These are phyloP conservation scores for Drosophila mojavensis DNA, from an alignment of 1,140 invertebrate genomes.

Conservation along the genomic window DNA sequence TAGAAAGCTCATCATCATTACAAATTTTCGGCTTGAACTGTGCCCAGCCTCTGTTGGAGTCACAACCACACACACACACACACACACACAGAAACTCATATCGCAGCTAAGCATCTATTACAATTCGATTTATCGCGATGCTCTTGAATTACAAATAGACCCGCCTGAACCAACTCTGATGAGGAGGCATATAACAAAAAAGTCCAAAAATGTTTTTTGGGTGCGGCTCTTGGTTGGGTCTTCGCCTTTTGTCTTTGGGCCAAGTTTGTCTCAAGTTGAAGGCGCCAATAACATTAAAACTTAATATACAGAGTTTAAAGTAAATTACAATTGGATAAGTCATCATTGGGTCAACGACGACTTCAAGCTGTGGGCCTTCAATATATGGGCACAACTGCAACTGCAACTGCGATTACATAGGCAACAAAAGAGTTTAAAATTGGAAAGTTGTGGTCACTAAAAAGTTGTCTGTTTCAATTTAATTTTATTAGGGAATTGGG, in stretches of 20 bases:
- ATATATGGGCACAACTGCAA: not conserved
- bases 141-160: constrained; percentile 70
- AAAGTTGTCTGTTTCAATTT: constrained; percentile 1
- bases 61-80: not conserved
- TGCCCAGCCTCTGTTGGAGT: constrained; percentile 23
- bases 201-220: constrained; percentile 35
- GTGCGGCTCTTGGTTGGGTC: constrained; percentile 19
- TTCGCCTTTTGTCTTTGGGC: constrained; percentile 7
- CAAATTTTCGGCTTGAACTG: constrained; percentile 40
- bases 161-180: constrained; percentile 15
- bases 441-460: not conserved
- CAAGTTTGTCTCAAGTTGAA: constrained; percentile 62
- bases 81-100: constrained; percentile 2
- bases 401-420: not conserved
- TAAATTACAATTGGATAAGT: constrained; percentile 39
- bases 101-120: constrained; percentile 47
- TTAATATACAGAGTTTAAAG: constrained; percentile 38
- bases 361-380: no score
- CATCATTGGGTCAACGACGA: not conserved
- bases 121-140: constrained; percentile 63
- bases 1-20: constrained; percentile 52
- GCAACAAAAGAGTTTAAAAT: not conserved
- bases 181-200: constrained; percentile 22
- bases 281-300: constrained; percentile 70
- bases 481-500: not conserved